These are phyloP conservation scores for Lottia gigantea DNA, from an alignment of 2,888 invertebrate genomes.

Conservation along the genomic window DNA sequence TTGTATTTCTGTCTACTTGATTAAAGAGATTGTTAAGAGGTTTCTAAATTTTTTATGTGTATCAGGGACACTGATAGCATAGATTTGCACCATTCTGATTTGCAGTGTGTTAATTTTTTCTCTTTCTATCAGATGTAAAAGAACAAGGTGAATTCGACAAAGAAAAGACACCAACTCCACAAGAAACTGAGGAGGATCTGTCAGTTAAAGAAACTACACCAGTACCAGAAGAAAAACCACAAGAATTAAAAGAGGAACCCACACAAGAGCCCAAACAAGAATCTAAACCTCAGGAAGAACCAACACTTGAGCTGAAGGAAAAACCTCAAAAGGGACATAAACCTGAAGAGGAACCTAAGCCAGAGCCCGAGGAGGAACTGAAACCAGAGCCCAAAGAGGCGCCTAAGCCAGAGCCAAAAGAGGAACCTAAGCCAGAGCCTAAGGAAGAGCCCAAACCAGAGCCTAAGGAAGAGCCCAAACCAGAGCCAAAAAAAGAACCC, in stretches of 20 bases:
- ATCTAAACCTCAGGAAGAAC: slow-evolving; percentile 5
- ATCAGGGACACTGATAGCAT: too few species aligned
- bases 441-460: slow-evolving; percentile 10
- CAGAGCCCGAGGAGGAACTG: neutral
- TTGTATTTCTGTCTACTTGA: too few species aligned
- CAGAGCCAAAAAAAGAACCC: slow-evolving; percentile 1
- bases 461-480: slow-evolving; percentile 9
- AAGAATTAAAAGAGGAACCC: too few species aligned
- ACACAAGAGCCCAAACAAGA: slow-evolving; percentile 2
- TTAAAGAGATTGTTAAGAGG: too few species aligned
- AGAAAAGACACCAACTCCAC: slow-evolving; percentile 11
- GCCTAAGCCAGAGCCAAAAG: slow-evolving; percentile 3
- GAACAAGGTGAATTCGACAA: slow-evolving; percentile 4
- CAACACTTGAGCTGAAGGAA: slow-evolving; percentile 9
- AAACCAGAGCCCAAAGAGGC: slow-evolving; percentile 10
- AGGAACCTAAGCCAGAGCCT: neutral
- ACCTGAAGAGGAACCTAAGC: slow-evolving; percentile 14
- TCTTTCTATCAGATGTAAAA: slow-evolving; percentile 1
- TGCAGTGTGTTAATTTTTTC: too few species aligned
- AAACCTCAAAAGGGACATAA: neutral
- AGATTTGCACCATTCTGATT: too few species aligned
- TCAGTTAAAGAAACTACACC: slow-evolving; percentile 9
- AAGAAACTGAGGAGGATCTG: neutral
- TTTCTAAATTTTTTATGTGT: too few species aligned
- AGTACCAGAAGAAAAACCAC: slow-evolving; percentile 14